Percentiles rank a stretch among this genome's conserved stretches.
Evolutionary conservation across 2,797 vertebrate species (phyloP).

Genomic region (Microctenopoma steveboyesi): DNA sequence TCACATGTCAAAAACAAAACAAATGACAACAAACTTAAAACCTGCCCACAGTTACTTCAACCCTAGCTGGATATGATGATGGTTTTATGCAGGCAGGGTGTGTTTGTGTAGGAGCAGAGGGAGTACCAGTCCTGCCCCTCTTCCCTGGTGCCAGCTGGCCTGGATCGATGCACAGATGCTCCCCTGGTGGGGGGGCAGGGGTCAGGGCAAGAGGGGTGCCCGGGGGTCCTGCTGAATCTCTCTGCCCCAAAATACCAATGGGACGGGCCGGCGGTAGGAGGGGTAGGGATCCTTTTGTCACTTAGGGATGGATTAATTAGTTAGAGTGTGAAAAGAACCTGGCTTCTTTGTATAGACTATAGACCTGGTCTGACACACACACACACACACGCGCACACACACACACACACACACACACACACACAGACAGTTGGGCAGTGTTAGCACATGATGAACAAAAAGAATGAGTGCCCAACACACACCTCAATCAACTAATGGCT

Average conservation of each 20-base stretch:
- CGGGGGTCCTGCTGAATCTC: slow-evolving; percentile 75
- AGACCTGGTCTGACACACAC: slow-evolving; percentile 23
- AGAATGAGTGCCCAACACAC: background rate
- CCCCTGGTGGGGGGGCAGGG: slow-evolving; percentile 81
- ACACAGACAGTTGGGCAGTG: slow-evolving; percentile 7
- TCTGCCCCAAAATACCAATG: slow-evolving; percentile 79
- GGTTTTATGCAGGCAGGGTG: background rate
- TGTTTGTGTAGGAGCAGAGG: slow-evolving; percentile 4
- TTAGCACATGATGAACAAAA: slow-evolving; percentile 31
- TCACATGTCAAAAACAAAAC: background rate
- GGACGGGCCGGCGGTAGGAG: slow-evolving; percentile 63
- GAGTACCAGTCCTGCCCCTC: slow-evolving; percentile 55
- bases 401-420: slow-evolving; percentile 1
- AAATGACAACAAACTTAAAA: slow-evolving; percentile 10
- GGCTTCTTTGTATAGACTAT: slow-evolving; percentile 59
- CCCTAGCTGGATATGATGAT: background rate
- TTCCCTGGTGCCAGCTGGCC: slow-evolving; percentile 80
- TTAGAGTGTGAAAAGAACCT: slow-evolving; percentile 68
- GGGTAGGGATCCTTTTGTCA: slow-evolving; percentile 69
- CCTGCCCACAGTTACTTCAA: background rate
- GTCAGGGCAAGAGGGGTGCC: slow-evolving; percentile 79
- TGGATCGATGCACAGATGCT: slow-evolving; percentile 85
- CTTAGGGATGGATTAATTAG: slow-evolving; percentile 79
- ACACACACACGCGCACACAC: slow-evolving; percentile 12
- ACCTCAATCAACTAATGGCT: slow-evolving; percentile 65